A percentile compares a stretch with the other conserved stretches of the same genome.
phyloP scores from a whole-genome alignment of 2,888 invertebrate species.

The Trissolcus brochymenae region DNA sequence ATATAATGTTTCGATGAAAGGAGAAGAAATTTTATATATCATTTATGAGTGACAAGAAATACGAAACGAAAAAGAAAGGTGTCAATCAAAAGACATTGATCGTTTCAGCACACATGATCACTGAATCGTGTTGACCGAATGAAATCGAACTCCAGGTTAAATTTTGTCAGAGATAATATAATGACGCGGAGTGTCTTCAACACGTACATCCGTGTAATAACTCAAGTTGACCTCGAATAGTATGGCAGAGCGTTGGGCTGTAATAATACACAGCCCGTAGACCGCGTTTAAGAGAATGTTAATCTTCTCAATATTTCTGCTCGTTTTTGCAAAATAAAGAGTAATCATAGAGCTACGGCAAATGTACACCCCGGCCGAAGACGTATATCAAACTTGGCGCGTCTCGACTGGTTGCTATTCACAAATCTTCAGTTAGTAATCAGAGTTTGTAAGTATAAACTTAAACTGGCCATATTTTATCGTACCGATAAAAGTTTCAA shows the following conservation, averaged over 20 bases:
- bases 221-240: slow-evolving; percentile 53
- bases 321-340: slow-evolving; percentile 27
- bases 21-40: too few species aligned
- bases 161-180: slow-evolving; percentile 46
- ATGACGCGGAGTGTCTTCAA: slow-evolving; percentile 40
- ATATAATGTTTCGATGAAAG: too few species aligned
- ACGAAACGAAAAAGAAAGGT: neutral
- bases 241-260: slow-evolving; percentile 37
- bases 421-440: too few species aligned
- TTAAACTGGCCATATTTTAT: too few species aligned
- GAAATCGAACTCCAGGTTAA: slow-evolving; percentile 42
- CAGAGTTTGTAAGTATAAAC: too few species aligned
- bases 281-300: slow-evolving; percentile 40
- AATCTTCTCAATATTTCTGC: slow-evolving; percentile 48
- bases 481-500: too few species aligned
- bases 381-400: slow-evolving; percentile 33
- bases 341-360: slow-evolving; percentile 36
- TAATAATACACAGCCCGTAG: slow-evolving; percentile 44
- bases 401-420: neutral
- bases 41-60: neutral
- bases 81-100: slow-evolving; percentile 35
- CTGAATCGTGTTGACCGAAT: neutral
- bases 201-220: slow-evolving; percentile 43
- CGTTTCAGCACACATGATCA: neutral
- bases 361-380: slow-evolving; percentile 18